A percentile compares a stretch with the other conserved stretches of the same genome.
phyloP scores from a whole-genome alignment of 1,140 invertebrate genomes.

The Thalassaphorura encarpata region DNA sequence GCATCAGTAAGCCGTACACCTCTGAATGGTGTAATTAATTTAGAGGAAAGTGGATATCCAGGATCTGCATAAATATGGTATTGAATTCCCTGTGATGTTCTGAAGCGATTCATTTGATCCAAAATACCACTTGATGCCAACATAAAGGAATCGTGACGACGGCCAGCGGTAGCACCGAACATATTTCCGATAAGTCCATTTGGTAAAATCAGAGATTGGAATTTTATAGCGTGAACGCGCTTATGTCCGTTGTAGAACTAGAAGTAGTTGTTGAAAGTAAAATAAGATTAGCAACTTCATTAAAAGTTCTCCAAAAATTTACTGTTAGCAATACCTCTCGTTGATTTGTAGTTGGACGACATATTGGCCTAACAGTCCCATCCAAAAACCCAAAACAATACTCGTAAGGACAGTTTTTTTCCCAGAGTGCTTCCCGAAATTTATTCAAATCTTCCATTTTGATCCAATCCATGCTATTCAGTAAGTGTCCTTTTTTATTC shows the following conservation, averaged over 20 bases:
- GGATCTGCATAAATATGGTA: too few species aligned
- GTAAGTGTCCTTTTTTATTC: background rate
- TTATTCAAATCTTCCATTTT: background rate
- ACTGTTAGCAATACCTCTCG: background rate
- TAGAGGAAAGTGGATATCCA: too few species aligned
- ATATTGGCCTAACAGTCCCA: too few species aligned
- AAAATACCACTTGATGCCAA: background rate
- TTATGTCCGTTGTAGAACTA: constrained; percentile 12
- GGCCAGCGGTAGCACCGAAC: background rate
- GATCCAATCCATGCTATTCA: background rate
- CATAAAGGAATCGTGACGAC: constrained; percentile 9
- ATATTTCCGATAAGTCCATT: constrained; percentile 15
- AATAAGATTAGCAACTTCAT: background rate
- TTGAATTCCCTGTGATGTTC: too few species aligned
- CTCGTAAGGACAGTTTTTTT: background rate
- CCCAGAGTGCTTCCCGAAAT: background rate
- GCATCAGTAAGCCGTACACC: too few species aligned
- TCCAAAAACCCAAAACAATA: constrained; percentile 13
- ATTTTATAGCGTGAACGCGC: constrained; percentile 7
- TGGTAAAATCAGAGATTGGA: constrained; percentile 11
- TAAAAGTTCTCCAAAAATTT: background rate
- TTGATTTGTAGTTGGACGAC: background rate
- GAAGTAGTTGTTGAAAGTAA: background rate
- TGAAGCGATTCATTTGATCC: too few species aligned
- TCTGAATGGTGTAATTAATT: too few species aligned